Evolutionary conservation across 2,888 invertebrate species (phyloP).

Genomic region (Furcula furcula): DNA sequence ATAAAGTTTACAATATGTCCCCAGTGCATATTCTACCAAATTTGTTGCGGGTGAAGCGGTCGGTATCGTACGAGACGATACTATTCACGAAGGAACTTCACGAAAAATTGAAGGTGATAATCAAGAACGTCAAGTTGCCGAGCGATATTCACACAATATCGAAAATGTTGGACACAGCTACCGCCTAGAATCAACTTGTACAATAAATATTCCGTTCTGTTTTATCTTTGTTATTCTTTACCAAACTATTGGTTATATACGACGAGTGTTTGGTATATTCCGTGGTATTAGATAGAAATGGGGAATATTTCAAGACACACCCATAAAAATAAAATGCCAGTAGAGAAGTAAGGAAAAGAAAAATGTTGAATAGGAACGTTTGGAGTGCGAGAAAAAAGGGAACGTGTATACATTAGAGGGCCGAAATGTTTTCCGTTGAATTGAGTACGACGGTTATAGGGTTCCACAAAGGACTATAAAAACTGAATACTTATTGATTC

Average conservation of each 20-base stretch:
- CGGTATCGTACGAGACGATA: conserved; percentile 62
- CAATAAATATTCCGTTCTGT: conserved; percentile 37
- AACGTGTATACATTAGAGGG: conserved; percentile 37
- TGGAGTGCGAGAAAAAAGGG: conserved; percentile 42
- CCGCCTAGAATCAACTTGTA: conserved; percentile 13
- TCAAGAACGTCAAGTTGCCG: conserved; percentile 41
- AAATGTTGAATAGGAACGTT: conserved; percentile 56
- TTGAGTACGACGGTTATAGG: conserved; percentile 33
- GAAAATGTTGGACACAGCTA: conserved; percentile 37
- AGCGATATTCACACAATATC: conserved; percentile 34
- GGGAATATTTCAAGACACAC: conserved; percentile 57
- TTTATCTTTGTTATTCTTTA: conserved; percentile 29
- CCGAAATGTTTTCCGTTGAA: conserved; percentile 40
- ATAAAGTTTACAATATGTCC: conserved; percentile 12
- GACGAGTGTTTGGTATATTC: conserved; percentile 54
- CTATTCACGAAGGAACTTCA: conserved; percentile 56
- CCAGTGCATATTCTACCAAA: conserved; percentile 43
- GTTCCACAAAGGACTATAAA: conserved; percentile 23
- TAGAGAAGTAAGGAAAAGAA: conserved; percentile 47
- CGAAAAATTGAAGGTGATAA: conserved; percentile 48
- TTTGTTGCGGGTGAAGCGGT: conserved; percentile 53
- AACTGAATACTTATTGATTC: conserved; percentile 26
- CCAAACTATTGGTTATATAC: conserved; percentile 23
- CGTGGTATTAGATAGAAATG: conserved; percentile 45
- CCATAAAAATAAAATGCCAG: conserved; percentile 64